phyloP scores from a whole-genome alignment of 1,140 invertebrate species.

The Bombus breviceps region DNA sequence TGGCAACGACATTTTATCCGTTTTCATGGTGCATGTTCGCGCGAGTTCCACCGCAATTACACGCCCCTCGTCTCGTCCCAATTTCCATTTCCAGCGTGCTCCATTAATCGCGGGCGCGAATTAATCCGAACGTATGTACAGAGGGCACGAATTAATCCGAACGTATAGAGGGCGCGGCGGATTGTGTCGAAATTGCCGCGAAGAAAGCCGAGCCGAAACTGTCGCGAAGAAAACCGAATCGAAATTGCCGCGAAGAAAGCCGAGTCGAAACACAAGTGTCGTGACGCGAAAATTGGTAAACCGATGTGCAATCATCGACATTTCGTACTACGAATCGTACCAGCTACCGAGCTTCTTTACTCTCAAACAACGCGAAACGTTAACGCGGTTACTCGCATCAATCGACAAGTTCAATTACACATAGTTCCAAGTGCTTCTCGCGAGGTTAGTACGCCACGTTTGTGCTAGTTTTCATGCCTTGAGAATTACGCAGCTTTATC shows the following conservation, averaged over 20 bases:
- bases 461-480: conserved; percentile 33
- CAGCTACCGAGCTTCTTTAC: conserved; percentile 15
- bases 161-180: background rate
- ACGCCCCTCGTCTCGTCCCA: background rate
- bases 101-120: conserved; percentile 28
- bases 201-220: background rate
- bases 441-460: conserved; percentile 40
- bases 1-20: conserved; percentile 27
- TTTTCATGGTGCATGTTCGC: background rate
- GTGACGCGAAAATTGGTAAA: background rate
- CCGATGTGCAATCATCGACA: conserved; percentile 35
- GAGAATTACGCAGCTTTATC: background rate
- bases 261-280: background rate
- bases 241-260: background rate
- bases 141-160: conserved; percentile 14
- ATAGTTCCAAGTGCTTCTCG: conserved; percentile 63
- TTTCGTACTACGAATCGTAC: background rate
- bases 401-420: conserved; percentile 74
- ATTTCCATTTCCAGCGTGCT: conserved; percentile 18
- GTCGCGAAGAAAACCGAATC: too few species aligned
- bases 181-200: conserved; percentile 17
- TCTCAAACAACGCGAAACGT: conserved; percentile 39
- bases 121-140: conserved; percentile 24
- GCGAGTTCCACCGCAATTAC: conserved; percentile 16
- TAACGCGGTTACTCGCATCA: conserved; percentile 41